A percentile compares a stretch with the other conserved stretches of the same genome.
These are phyloP conservation scores for Leucosticte australis DNA, from an alignment of 2,113 vertebrate species.

Conservation along the genomic window DNA sequence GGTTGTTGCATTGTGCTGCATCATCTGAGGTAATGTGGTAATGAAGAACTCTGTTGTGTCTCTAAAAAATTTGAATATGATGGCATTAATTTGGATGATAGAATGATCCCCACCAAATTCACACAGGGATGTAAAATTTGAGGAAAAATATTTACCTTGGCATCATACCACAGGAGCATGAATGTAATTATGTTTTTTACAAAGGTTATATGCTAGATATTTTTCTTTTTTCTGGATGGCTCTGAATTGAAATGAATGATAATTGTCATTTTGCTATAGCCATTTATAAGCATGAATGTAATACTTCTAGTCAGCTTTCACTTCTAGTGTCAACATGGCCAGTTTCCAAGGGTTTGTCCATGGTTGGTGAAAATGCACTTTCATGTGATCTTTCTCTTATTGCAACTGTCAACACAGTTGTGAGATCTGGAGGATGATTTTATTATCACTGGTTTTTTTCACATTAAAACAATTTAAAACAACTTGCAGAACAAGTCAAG, in stretches of 20 bases:
- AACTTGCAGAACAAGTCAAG: conserved; percentile 52
- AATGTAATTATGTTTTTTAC: not conserved
- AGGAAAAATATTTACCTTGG: not conserved
- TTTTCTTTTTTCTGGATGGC: not conserved
- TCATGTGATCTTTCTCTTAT: not conserved
- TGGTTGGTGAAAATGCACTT: not conserved
- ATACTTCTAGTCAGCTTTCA: not conserved
- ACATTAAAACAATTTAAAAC: conserved; percentile 50
- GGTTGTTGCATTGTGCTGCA: fast-evolving
- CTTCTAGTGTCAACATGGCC: not conserved
- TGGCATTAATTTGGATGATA: not conserved
- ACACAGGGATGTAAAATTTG: not conserved
- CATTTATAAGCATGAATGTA: not conserved
- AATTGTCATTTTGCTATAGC: not conserved
- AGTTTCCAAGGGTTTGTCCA: not conserved
- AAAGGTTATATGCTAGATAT: not conserved
- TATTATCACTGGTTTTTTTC: conserved; percentile 50
- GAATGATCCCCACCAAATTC: not conserved
- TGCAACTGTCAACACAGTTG: not conserved
- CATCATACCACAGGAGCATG: not conserved
- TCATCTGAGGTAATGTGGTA: not conserved
- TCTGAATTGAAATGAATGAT: not conserved
- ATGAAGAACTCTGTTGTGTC: not conserved
- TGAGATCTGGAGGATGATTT: conserved; percentile 51
- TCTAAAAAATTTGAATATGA: not conserved